A percentile compares a stretch with the other conserved stretches of the same genome.
Evolutionary conservation across 2,113 vertebrate genomes (phyloP).

Genomic region (Phaethornis superciliosus): DNA sequence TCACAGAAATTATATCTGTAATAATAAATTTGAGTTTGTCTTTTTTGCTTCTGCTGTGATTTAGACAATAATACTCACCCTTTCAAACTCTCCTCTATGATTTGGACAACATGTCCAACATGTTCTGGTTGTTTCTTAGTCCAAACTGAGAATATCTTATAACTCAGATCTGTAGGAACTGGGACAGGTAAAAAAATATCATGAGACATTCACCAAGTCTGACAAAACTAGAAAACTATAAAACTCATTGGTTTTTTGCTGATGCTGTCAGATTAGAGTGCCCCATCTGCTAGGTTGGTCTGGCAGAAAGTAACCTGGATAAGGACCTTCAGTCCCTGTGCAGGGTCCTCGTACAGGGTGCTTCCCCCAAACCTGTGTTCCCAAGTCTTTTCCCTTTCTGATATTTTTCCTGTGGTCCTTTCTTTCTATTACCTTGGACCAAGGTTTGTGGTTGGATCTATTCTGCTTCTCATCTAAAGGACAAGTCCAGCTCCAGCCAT

Average conservation of each 20-base stretch:
- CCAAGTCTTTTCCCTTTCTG: background rate
- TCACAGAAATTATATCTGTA: background rate
- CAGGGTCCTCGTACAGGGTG: rapidly evolving
- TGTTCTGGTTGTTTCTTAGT: background rate
- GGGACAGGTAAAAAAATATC: background rate
- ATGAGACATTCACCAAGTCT: background rate
- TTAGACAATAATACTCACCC: rapidly evolving
- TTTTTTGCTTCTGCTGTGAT: background rate
- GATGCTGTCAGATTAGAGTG: background rate
- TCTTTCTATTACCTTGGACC: background rate
- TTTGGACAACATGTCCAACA: background rate
- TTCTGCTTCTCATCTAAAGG: background rate
- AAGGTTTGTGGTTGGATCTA: background rate
- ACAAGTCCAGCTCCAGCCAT: background rate
- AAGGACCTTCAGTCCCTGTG: background rate
- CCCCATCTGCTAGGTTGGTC: background rate
- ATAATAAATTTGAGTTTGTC: background rate
- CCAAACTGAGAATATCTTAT: background rate
- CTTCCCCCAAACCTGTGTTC: rapidly evolving
- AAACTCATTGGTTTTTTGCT: background rate
- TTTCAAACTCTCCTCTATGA: background rate
- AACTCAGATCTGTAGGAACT: background rate
- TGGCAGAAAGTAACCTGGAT: background rate
- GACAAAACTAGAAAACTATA: background rate
- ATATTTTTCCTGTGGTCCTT: background rate